These are phyloP conservation scores for Noturus placidus DNA, from an alignment of 2,113 vertebrate species.

Conservation along the genomic window DNA sequence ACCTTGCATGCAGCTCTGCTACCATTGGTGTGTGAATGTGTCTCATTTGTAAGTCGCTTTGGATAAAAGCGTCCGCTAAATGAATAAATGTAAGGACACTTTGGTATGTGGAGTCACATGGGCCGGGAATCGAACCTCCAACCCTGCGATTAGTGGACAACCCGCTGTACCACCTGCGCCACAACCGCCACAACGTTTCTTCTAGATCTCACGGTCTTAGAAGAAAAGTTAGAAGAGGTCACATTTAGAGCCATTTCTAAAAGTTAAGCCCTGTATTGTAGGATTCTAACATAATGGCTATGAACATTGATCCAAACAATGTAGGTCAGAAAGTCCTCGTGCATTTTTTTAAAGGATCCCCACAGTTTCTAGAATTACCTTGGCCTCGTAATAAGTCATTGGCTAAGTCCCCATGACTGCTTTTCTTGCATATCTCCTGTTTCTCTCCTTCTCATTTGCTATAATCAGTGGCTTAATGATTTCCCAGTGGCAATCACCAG, in stretches of 20 bases:
- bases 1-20: too few species aligned
- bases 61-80: too few species aligned
- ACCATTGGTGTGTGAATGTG: too few species aligned
- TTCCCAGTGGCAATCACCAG: slow-evolving; percentile 61
- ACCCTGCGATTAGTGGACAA: too few species aligned
- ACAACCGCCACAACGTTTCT: too few species aligned
- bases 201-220: neutral
- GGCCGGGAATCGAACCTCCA: too few species aligned
- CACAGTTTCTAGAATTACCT: neutral
- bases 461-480: slow-evolving; percentile 58
- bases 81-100: too few species aligned
- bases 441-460: slow-evolving; percentile 38
- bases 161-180: too few species aligned
- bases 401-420: neutral
- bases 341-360: neutral
- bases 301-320: neutral
- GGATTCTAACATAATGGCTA: neutral
- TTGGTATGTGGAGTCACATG: too few species aligned
- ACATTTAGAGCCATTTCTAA: neutral
- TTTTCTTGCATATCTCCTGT: slow-evolving; percentile 3
- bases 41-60: too few species aligned
- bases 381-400: neutral
- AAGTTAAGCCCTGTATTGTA: neutral
- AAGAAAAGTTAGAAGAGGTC: neutral
- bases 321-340: neutral